phyloP scores from a whole-genome alignment of 2,888 invertebrate genomes.

The Balanococcus diminutus region DNA sequence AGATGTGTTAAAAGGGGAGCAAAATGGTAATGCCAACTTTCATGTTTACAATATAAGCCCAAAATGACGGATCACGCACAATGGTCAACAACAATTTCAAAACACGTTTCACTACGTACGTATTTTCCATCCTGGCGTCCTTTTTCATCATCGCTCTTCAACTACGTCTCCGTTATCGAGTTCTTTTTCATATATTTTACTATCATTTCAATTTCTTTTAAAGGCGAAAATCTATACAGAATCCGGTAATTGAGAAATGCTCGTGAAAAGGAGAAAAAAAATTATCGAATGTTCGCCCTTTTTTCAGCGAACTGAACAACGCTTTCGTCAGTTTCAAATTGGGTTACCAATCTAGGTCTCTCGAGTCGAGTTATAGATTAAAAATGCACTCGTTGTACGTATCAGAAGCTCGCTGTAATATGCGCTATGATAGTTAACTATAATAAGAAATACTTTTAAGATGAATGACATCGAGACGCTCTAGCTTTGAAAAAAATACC shows the following conservation, averaged over 20 bases:
- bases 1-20: not conserved
- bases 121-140: not conserved
- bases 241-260: slow-evolving; percentile 30
- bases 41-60: slow-evolving; percentile 29
- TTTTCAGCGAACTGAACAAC: not conserved
- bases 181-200: not conserved
- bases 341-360: not conserved
- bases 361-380: not conserved
- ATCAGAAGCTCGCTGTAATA: no score
- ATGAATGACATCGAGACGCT: not conserved
- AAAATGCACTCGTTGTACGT: not conserved
- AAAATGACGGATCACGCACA: slow-evolving; percentile 42
- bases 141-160: not conserved
- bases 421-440: not conserved
- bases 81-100: slow-evolving; percentile 35
- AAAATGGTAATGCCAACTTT: slow-evolving; percentile 32
- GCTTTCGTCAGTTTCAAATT: not conserved
- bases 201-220: slow-evolving; percentile 38
- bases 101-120: slow-evolving; percentile 2
- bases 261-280: slow-evolving; percentile 8
- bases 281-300: not conserved
- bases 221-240: not conserved
- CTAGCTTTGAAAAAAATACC: not conserved
- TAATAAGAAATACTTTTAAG: not conserved
- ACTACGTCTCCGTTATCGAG: not conserved